Evolutionary conservation across 35 echinoderm and acorn worm genomes (phyloP).

Genomic region (Patiria miniata): DNA sequence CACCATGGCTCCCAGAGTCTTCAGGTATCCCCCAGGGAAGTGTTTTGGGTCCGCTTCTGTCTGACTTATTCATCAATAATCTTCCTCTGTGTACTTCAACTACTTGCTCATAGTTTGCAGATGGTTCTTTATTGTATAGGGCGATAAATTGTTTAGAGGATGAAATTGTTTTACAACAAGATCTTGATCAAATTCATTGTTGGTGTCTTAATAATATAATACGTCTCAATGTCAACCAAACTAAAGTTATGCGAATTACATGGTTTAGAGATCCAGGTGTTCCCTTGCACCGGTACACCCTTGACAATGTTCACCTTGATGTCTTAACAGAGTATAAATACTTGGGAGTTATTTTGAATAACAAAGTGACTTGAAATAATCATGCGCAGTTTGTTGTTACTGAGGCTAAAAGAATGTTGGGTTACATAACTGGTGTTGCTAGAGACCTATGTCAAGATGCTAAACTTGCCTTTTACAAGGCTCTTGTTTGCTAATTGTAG

Average conservation of each 20-base stretch:
- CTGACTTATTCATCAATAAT: neutral
- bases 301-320: no score
- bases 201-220: conserved; percentile 11
- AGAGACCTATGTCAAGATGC: no score
- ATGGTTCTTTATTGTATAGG: neutral
- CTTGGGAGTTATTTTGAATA: no score
- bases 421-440: no score
- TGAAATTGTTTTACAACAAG: neutral
- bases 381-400: no score
- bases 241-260: neutral
- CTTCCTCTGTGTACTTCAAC: neutral
- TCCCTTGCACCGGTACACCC: neutral
- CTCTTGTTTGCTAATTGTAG: no score
- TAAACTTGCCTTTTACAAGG: no score
- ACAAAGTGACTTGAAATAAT: no score
- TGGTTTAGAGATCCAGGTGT: neutral
- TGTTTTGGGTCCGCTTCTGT: neutral
- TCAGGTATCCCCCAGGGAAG: no score
- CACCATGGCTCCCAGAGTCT: no score
- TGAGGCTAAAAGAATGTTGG: no score
- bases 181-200: conserved; percentile 6
- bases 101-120: neutral
- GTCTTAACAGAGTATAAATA: no score
- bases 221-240: neutral
- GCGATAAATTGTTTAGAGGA: neutral